Percentiles rank a stretch among this genome's conserved stretches.
These are phyloP conservation scores for Drosophila affinis DNA, from an alignment of 2,888 invertebrate genomes.

Conservation along the genomic window DNA sequence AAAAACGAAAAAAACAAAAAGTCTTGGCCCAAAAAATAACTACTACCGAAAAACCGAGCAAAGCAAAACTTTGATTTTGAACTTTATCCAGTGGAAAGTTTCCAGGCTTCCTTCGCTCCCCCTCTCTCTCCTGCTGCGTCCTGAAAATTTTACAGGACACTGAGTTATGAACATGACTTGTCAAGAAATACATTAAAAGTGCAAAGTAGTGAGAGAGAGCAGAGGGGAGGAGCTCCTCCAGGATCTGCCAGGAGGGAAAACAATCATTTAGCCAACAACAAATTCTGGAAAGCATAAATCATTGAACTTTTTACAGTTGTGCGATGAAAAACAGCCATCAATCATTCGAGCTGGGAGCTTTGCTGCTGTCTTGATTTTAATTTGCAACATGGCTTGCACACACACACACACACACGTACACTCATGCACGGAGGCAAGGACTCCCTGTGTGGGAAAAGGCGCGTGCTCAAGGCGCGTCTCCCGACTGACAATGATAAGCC, in stretches of 20 bases:
- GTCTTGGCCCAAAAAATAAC: slow-evolving; percentile 41
- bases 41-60: slow-evolving; percentile 60
- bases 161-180: slow-evolving; percentile 80
- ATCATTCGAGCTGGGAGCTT: slow-evolving; percentile 61
- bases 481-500: slow-evolving; percentile 58
- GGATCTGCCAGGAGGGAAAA: slow-evolving; percentile 44
- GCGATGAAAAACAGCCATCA: slow-evolving; percentile 61
- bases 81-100: slow-evolving; percentile 52
- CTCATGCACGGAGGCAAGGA: slow-evolving; percentile 25
- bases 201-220: slow-evolving; percentile 63
- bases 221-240: slow-evolving; percentile 19
- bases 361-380: slow-evolving; percentile 69
- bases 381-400: slow-evolving; percentile 60
- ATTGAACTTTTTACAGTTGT: slow-evolving; percentile 62
- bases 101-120: slow-evolving; percentile 43
- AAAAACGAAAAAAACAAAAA: slow-evolving; percentile 26
- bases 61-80: slow-evolving; percentile 70
- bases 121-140: slow-evolving; percentile 10
- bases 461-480: slow-evolving; percentile 62
- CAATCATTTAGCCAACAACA: slow-evolving; percentile 70
- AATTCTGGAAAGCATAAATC: slow-evolving; percentile 69
- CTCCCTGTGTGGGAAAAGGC: slow-evolving; percentile 42
- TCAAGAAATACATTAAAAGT: slow-evolving; percentile 75
- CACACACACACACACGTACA: slow-evolving; percentile 5
- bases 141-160: slow-evolving; percentile 69